Conservation (phyloP, 1,140 invertebrate genomes). For the Cataglyphis hispanica region DNA sequence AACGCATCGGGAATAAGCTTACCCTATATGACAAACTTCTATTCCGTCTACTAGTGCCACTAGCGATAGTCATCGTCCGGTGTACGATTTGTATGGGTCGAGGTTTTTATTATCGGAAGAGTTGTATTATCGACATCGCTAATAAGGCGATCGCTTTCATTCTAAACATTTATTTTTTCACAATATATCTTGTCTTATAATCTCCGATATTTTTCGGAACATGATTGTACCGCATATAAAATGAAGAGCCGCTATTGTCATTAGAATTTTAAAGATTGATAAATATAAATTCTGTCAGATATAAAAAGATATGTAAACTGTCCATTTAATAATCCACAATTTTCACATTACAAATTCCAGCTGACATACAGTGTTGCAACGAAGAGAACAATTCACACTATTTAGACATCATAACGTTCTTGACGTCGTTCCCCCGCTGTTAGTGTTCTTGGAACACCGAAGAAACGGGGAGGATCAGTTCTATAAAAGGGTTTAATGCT, state of each 20-base stretch:
- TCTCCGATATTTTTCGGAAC: not conserved
- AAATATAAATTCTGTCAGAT: not conserved
- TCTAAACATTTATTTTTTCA: not conserved
- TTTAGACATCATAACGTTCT: not conserved
- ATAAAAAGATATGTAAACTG: not conserved
- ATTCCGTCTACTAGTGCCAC: constrained; percentile 67
- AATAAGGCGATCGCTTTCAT: not conserved
- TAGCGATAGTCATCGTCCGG: constrained; percentile 69
- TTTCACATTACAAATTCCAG: not conserved
- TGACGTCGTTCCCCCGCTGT: not conserved
- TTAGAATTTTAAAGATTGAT: not conserved
- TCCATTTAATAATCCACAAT: not conserved
- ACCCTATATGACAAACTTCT: constrained; percentile 80
- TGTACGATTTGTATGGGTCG: not conserved
- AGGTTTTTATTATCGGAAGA: constrained; percentile 29
- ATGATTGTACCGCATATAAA: not conserved
- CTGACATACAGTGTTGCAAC: not conserved
- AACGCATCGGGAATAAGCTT: constrained; percentile 81
- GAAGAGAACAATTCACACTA: not conserved
- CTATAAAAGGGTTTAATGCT: constrained; percentile 68
- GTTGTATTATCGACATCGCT: constrained; percentile 14
- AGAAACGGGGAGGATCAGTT: constrained; percentile 1
- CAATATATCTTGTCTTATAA: not conserved
- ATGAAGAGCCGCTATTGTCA: not conserved
- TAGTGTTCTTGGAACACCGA: not conserved